Percentiles rank a stretch among this genome's conserved stretches.
phyloP scores from a whole-genome alignment of 2,797 vertebrate species.

The Leuciscus waleckii region DNA sequence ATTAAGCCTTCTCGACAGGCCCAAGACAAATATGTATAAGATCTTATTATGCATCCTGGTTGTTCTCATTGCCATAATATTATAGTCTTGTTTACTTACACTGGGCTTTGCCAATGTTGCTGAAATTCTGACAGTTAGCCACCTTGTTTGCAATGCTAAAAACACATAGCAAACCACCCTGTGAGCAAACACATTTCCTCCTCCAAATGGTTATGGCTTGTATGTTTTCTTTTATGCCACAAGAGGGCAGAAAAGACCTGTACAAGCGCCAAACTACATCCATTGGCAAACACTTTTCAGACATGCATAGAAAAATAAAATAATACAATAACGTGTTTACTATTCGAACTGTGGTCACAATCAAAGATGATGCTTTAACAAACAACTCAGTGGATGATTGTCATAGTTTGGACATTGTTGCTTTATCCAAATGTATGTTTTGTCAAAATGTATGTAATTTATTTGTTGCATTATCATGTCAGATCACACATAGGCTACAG shows the following conservation, averaged over 20 bases:
- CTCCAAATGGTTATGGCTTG: background rate
- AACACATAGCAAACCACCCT: background rate
- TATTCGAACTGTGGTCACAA: background rate
- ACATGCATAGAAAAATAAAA: background rate
- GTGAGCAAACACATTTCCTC: background rate
- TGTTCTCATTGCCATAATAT: background rate
- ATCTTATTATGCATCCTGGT: background rate
- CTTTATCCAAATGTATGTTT: background rate
- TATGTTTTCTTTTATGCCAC: background rate
- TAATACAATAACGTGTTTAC: background rate
- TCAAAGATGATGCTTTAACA: background rate
- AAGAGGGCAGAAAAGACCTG: background rate
- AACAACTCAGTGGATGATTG: background rate
- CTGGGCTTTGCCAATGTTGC: background rate
- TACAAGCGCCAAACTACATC: background rate
- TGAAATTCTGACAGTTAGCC: background rate
- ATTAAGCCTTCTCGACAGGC: background rate
- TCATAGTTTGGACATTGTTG: background rate
- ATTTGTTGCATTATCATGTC: background rate
- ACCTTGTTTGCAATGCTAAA: constrained; percentile 1
- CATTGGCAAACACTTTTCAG: background rate
- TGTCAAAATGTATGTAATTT: background rate
- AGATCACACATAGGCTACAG: background rate
- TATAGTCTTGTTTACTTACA: background rate
- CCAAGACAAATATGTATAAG: background rate